These are phyloP conservation scores for Ictalurus punctatus DNA, from an alignment of 2,113 vertebrate species.

Conservation along the genomic window DNA sequence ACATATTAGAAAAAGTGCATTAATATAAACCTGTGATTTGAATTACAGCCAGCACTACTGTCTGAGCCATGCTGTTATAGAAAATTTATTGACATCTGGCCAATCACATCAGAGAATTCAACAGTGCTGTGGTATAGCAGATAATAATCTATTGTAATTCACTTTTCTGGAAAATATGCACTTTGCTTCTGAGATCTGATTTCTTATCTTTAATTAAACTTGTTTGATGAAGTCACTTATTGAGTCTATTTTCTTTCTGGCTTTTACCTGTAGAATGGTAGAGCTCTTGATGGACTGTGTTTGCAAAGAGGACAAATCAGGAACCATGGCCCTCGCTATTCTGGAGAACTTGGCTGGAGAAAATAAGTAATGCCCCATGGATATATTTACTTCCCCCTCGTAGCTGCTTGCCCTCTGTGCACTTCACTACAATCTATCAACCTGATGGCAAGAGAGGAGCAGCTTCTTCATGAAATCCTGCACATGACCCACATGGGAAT, in stretches of 20 bases:
- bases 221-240: constrained; percentile 13
- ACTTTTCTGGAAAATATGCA: background rate
- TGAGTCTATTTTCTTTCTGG: background rate
- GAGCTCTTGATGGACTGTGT: constrained; percentile 75
- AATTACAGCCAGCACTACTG: background rate
- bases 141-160: background rate
- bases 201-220: constrained; percentile 30
- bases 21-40: background rate
- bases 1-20: background rate
- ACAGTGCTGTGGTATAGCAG: background rate
- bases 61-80: background rate
- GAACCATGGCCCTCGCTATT: constrained; percentile 70
- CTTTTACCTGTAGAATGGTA: constrained; percentile 74
- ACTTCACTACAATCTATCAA: constrained; percentile 3
- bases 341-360: constrained; percentile 75
- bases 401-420: background rate
- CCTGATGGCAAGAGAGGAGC: constrained; percentile 20
- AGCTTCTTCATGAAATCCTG: constrained; percentile 1
- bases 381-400: constrained; percentile 19
- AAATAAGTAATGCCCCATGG: constrained; percentile 72
- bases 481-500: constrained; percentile 18
- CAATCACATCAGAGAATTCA: background rate
- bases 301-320: constrained; percentile 60
- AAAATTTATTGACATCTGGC: background rate
- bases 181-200: background rate